These are phyloP conservation scores for Zalophus californianus DNA, from an alignment of 2,797 vertebrate species.

Conservation along the genomic window DNA sequence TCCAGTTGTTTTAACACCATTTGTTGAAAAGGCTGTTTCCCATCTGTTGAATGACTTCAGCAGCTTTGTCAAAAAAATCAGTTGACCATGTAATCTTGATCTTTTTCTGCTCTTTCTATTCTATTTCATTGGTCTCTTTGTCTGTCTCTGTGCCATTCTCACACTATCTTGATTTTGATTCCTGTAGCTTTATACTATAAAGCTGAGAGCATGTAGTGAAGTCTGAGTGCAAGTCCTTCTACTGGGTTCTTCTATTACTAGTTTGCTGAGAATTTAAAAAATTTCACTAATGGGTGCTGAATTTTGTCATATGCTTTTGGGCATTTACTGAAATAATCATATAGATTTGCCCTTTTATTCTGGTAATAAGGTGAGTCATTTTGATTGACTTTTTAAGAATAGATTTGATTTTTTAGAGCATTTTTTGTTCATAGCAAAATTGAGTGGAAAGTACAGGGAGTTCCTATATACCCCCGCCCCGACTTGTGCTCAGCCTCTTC, in stretches of 20 bases:
- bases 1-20: not conserved
- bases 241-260: slow-evolving; percentile 4
- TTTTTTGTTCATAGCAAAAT: not conserved
- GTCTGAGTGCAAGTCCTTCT: not conserved
- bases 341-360: not conserved
- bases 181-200: not conserved
- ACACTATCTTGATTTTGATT: slow-evolving; percentile 6
- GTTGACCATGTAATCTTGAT: not conserved
- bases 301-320: not conserved
- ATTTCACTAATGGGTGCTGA: not conserved
- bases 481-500: not conserved
- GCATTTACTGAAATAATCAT: not conserved
- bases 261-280: slow-evolving; percentile 24
- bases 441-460: not conserved
- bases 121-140: not conserved
- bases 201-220: not conserved
- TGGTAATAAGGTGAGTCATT: not conserved
- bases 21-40: not conserved
- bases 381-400: not conserved
- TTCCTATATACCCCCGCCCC: not conserved
- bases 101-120: not conserved
- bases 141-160: not conserved
- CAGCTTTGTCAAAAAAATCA: not conserved
- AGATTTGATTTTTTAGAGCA: not conserved
- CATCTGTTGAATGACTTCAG: not conserved